Base-by-base conservation (phyloP, 2,797 vertebrate species). In the Myotis planiceps region DNA sequence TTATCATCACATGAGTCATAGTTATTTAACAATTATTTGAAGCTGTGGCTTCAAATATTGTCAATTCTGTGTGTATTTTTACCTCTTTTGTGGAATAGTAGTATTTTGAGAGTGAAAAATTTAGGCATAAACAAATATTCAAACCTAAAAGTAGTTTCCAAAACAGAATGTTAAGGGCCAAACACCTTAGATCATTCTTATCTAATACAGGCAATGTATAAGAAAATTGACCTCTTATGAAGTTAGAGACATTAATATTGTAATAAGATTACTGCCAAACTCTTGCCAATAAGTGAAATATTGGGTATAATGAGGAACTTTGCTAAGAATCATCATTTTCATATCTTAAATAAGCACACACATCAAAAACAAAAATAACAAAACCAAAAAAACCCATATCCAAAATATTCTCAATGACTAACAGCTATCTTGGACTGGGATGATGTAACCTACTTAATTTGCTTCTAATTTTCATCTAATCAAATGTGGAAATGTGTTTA, bases 371-470 rank as follows among this genome's bases (percentile, higher is more conserved):
- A 71, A 80, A 32, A 65, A 69, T 39, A 21, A 27, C 3, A 34
- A 34, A 51, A 45, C 88, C 37, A 34, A 79, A 85, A 75, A 53
- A 16, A 27, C 2, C 5, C 19, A 49, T 85, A 75, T 19, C 66
- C 23, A 89, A 96, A 96, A 92, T 96, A 96, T 90, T 37, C 18
- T 53, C 58, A 92, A 93, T 95, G 92, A 97, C 90, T 95, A 94
- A 97, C 51, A 90, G 53, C 66, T 96, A 80, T 92, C 66, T 68
- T 93, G 21, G n/a, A 18, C 80, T 89, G 49, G 45, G 49, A 88
- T 95, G 92, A 95, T 93, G 78, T 86, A 96, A 94, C 34, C n/a
- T 74, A 81, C 68, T 89, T 87, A 88, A 94, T 96, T 94, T 95
- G 45, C 76, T 93, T 95, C 51, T 87, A 72, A 91, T 51, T 96